A percentile compares a stretch with the other conserved stretches of the same genome.
phyloP scores from a whole-genome alignment of 2,113 vertebrate genomes.

The Megaleporinus macrocephalus region DNA sequence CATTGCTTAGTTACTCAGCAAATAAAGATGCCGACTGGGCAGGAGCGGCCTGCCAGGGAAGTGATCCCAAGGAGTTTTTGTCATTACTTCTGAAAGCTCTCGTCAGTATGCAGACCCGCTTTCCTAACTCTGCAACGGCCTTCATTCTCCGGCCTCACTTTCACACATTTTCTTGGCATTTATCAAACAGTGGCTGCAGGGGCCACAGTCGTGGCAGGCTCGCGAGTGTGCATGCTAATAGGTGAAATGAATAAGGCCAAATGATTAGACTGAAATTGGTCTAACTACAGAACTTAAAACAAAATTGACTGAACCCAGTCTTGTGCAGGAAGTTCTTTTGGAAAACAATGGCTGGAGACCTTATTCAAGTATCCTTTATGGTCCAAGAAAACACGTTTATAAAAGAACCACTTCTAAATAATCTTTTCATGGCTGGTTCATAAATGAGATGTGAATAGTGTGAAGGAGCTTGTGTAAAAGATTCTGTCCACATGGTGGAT shows the following conservation, averaged over 20 bases:
- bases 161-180: conserved; percentile 74
- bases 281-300: background rate
- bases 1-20: conserved; percentile 52
- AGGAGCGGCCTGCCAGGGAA: conserved; percentile 55
- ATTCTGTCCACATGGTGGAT: too few relatives aligned
- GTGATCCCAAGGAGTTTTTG: conserved; percentile 75
- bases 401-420: too few relatives aligned
- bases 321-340: background rate
- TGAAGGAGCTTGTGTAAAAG: too few relatives aligned
- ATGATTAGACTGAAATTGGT: conserved; percentile 33
- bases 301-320: conserved; percentile 6
- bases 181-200: conserved; percentile 73
- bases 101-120: conserved; percentile 78
- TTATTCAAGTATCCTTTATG: too few relatives aligned
- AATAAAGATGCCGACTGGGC: conserved; percentile 68
- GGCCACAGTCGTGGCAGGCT: conserved; percentile 68
- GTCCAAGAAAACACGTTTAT: too few relatives aligned
- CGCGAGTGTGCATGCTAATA: conserved; percentile 78
- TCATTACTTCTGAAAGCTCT: conserved; percentile 76
- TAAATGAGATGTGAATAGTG: too few relatives aligned
- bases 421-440: too few relatives aligned
- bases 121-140: conserved; percentile 64
- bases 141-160: conserved; percentile 77
- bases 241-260: conserved; percentile 39
- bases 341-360: background rate